phyloP scores from a whole-genome alignment of 2,888 invertebrate species.

The Drosophila eohydei region DNA sequence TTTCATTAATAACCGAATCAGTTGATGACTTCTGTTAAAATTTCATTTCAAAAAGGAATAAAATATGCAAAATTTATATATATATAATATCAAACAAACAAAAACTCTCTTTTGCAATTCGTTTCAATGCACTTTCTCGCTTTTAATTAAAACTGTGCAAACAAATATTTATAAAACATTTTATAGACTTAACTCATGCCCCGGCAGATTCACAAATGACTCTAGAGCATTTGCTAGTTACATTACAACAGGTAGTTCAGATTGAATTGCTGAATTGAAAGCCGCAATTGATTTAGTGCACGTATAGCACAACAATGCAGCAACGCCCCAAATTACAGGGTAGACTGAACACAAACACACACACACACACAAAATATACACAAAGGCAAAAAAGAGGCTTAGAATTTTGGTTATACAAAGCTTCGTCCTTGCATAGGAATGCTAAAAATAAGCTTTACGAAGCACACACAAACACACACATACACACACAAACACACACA shows the following conservation, averaged over 20 bases:
- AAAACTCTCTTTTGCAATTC: background rate
- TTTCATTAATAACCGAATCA: background rate
- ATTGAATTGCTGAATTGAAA: conserved; percentile 5
- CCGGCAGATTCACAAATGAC: too few species aligned
- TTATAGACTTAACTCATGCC: too few species aligned
- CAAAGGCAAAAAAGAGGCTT: conserved; percentile 39
- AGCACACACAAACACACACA: background rate
- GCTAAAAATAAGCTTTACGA: conserved; percentile 53
- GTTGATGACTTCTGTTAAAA: background rate
- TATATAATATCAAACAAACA: background rate
- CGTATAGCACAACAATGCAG: conserved; percentile 9
- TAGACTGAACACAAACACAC: conserved; percentile 26
- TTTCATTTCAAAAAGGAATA: background rate
- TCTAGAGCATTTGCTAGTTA: background rate
- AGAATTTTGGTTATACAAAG: conserved; percentile 45
- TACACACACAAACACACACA: background rate
- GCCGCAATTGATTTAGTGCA: conserved; percentile 6
- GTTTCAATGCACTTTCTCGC: background rate
- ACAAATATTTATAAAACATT: background rate
- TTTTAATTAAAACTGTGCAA: background rate
- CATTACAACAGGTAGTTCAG: background rate
- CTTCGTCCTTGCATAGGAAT: conserved; percentile 52
- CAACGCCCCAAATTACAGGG: conserved; percentile 46
- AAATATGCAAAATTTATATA: too few species aligned
- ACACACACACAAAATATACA: background rate